These are phyloP conservation scores for Cepphus grylle DNA, from an alignment of 2,113 vertebrate species.

Conservation along the genomic window DNA sequence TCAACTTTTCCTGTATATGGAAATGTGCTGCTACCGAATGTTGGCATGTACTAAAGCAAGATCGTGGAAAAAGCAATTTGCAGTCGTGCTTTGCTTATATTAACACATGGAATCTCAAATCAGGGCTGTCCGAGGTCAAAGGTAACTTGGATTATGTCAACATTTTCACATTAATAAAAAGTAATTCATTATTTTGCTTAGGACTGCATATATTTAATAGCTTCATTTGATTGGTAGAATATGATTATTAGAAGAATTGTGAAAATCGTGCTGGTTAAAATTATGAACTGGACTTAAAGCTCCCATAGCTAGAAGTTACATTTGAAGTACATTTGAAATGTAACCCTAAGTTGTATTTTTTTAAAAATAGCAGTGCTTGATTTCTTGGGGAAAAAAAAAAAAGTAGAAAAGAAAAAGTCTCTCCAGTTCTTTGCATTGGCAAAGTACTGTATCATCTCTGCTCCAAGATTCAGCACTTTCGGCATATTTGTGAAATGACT, in stretches of 20 bases:
- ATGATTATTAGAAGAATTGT: not conserved
- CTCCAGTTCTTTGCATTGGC: not conserved
- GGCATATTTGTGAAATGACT: not conserved
- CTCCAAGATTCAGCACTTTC: not conserved
- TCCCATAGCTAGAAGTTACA: not conserved
- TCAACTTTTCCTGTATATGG: conserved; percentile 55
- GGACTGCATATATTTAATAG: not conserved
- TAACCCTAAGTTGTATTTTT: not conserved
- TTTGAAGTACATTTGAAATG: not conserved
- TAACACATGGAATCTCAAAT: conserved; percentile 17
- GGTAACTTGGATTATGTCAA: not conserved
- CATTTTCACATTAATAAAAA: not conserved
- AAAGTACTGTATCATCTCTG: not conserved
- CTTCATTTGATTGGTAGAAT: not conserved
- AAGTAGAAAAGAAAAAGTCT: not conserved
- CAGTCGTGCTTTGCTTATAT: conserved; percentile 33
- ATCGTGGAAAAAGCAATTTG: conserved; percentile 44
- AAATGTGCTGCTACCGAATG: conserved; percentile 46
- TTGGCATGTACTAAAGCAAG: conserved; percentile 20
- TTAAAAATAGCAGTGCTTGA: not conserved
- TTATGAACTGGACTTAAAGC: not conserved
- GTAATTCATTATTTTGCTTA: not conserved
- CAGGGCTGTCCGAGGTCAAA: not conserved
- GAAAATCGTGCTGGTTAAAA: not conserved
- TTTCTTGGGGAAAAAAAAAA: not conserved